A percentile compares a stretch with the other conserved stretches of the same genome.
Conservation (phyloP, 2,113 vertebrate species). For the Macquaria ambigua region DNA sequence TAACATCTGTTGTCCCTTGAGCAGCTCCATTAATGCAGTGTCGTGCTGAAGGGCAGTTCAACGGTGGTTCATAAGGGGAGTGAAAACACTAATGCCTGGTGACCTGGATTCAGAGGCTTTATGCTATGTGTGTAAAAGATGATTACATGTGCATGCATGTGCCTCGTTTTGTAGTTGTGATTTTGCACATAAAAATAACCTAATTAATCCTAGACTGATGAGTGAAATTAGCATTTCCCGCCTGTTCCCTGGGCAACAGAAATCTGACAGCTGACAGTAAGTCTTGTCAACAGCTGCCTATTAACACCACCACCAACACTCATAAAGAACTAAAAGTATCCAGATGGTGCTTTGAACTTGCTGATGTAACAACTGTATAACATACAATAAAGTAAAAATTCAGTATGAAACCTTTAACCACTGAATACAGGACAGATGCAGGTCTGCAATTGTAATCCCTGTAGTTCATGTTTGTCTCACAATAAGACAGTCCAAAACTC, state of each 20-base stretch:
- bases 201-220: conserved; percentile 15
- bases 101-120: neutral
- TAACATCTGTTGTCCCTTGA: neutral
- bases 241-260: conserved; percentile 24
- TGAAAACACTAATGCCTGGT: neutral
- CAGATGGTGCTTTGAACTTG: conserved; percentile 28
- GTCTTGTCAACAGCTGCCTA: conserved; percentile 43
- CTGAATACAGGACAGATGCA: conserved; percentile 11
- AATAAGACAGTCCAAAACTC: neutral
- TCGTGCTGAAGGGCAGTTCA: too few relatives aligned
- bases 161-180: neutral
- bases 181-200: neutral
- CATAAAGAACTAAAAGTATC: conserved; percentile 26
- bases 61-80: neutral
- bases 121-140: neutral
- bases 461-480: neutral
- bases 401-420: neutral
- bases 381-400: neutral
- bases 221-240: conserved; percentile 23
- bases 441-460: neutral
- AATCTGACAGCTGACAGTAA: conserved; percentile 42
- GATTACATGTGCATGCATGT: neutral
- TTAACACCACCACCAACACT: conserved; percentile 18
- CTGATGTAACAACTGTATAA: neutral
- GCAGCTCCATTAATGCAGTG: too few relatives aligned